Evolutionary conservation across 2,888 invertebrate genomes (phyloP), one percentile per base, ranked within the genome.

Genomic region (Dicroscelio sp.): DNA sequence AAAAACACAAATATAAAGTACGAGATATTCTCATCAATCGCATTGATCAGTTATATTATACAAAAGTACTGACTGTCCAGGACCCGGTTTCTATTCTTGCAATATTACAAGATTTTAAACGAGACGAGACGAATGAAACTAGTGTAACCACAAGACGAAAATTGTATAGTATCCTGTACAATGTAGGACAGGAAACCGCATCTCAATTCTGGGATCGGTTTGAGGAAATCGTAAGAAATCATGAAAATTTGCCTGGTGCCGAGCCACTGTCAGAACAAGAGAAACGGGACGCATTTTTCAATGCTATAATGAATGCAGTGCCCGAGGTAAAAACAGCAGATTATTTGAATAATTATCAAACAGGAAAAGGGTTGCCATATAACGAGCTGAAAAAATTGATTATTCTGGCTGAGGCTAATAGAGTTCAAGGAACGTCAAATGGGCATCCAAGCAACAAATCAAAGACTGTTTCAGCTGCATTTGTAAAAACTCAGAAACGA

Each of bases 211-310:
- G 67, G 31, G 67, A 67, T 4, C 31, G 33, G 75, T 30, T 60
- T 83, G 33, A 67, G 69, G 12, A 91, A 23, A 75, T 80, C 43
- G 25, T 69, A 17, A 20, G 69, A 8, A 38, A 69, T 12, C 35
- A 38, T 25, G 38, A 69, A n/a, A 35, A n/a, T 17, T 23, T n/a
- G 71, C 38, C 10, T 69, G 73, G 38, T 75, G 75, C 30, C 52
- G 52, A 48, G 20, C 60, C 14, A 67, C 33, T 38, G 71, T 83
- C 25, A 79, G 76, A 23, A 52, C 80, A 76, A n/a, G 88, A 35
- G 83, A 88, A 83, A 35, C 35, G 8, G 35, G 86, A 73, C 33
- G 52, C 30, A 30, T 73, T 73, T 17, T 58, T 14, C n/a, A 27
- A 31, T 52, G 73, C 73, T 10, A 33, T 73, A 31, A 73, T 73